Evolutionary conservation across 2,113 vertebrate genomes (phyloP).

Genomic region (Centrocercus urophasianus): DNA sequence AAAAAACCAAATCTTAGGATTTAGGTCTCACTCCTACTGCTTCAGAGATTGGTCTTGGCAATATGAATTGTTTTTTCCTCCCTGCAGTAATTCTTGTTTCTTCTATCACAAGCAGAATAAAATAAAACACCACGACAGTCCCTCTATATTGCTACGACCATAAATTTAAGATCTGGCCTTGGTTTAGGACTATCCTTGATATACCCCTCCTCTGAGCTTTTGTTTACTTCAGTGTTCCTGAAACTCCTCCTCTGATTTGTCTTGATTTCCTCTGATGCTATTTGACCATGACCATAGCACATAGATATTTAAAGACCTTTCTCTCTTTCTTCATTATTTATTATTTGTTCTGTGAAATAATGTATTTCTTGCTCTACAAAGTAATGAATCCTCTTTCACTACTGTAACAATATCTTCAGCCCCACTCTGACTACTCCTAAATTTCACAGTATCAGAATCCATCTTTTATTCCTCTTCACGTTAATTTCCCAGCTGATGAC

Average conservation of each 20-base stretch:
- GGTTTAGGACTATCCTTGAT: background rate
- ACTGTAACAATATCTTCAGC: background rate
- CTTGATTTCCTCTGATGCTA: background rate
- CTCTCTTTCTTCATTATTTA: background rate
- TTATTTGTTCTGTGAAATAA: background rate
- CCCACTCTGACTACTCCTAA: background rate
- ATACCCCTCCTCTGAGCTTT: background rate
- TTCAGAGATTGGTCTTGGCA: background rate
- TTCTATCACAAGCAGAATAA: background rate
- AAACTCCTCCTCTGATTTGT: background rate
- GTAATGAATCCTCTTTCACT: background rate
- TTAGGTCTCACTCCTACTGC: background rate
- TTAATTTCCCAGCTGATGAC: background rate
- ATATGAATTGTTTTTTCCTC: background rate
- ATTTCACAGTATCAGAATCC: background rate
- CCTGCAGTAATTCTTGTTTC: background rate
- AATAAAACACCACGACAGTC: conserved; percentile 13
- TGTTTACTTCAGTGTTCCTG: background rate
- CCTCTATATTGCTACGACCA: background rate
- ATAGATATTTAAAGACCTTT: background rate
- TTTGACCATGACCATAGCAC: background rate
- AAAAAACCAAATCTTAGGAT: background rate
- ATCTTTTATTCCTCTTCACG: background rate
- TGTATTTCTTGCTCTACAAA: background rate
- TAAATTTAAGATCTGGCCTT: background rate